phyloP scores from a whole-genome alignment of 2,888 invertebrate genomes.

The Plagodis dolabraria region DNA sequence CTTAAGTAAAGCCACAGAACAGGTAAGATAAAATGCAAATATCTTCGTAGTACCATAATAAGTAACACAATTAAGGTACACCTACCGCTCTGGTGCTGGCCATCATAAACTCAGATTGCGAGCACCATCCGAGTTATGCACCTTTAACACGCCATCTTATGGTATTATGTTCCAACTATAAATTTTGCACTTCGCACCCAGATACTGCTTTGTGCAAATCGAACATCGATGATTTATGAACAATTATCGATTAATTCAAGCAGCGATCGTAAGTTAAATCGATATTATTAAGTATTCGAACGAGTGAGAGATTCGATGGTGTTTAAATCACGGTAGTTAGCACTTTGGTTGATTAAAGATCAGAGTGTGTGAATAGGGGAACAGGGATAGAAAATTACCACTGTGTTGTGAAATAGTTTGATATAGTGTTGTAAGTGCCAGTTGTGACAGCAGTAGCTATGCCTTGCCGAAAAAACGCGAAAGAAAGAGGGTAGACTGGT shows the following conservation, averaged over 20 bases:
- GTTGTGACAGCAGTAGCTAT: too few species aligned
- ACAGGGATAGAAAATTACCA: too few species aligned
- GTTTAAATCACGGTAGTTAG: conserved; percentile 59
- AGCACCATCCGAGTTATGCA: conserved; percentile 67
- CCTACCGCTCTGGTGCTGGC: conserved; percentile 54
- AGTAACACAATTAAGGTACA: conserved; percentile 67
- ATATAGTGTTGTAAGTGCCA: too few species aligned
- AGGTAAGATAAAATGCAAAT: conserved; percentile 26
- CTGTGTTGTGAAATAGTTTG: too few species aligned
- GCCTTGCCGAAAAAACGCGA: too few species aligned
- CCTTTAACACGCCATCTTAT: conserved; percentile 73
- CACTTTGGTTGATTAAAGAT: background rate
- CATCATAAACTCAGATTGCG: conserved; percentile 76
- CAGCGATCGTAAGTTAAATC: conserved; percentile 82
- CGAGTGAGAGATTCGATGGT: conserved; percentile 60
- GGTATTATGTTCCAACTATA: conserved; percentile 71
- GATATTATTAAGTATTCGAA: conserved; percentile 73
- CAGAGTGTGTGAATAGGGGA: too few species aligned
- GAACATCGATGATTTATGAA: conserved; percentile 84
- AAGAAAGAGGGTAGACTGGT: too few species aligned
- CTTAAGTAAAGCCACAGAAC: too few species aligned
- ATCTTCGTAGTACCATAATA: conserved; percentile 44
- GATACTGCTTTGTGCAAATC: conserved; percentile 80
- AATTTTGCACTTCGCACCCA: conserved; percentile 82
- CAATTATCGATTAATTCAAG: conserved; percentile 85